Conservation (phyloP, 2,888 invertebrate genomes). For the Dendrolimus pini region DNA sequence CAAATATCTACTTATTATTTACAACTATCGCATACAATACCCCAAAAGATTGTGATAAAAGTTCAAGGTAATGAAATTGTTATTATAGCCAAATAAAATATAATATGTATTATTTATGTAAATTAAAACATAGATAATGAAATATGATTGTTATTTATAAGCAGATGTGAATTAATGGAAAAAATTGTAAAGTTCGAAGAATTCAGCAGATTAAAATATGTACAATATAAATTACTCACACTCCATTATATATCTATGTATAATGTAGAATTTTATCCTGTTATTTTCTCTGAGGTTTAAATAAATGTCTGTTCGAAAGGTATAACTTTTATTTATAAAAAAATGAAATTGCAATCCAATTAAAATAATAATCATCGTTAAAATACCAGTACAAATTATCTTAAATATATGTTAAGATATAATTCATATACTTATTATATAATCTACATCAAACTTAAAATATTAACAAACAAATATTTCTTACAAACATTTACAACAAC, state of each 20-base stretch:
- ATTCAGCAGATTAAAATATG: no score
- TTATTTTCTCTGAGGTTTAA: conserved; percentile 69
- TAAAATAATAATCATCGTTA: conserved; percentile 4
- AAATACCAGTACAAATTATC: background rate
- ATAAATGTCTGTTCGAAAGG: conserved; percentile 70
- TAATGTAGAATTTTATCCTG: conserved; percentile 49
- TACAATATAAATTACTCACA: conserved; percentile 11
- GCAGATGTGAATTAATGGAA: no score
- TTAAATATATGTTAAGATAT: conserved; percentile 3
- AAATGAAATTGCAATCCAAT: no score
- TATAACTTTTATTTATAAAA: conserved; percentile 30
- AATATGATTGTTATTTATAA: no score
- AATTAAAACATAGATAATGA: no score
- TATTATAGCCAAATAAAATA: conserved; percentile 11
- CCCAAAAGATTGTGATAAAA: conserved; percentile 9
- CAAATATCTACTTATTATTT: conserved; percentile 20
- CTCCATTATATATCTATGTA: conserved; percentile 14
- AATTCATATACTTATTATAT: conserved; percentile 10
- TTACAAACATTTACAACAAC: conserved; percentile 52
- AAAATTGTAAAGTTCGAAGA: no score
- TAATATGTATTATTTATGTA: conserved; percentile 6
- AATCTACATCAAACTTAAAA: background rate
- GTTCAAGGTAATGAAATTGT: conserved; percentile 9
- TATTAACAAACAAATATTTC: no score
- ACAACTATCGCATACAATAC: conserved; percentile 7